A percentile compares a stretch with the other conserved stretches of the same genome.
phyloP scores from a whole-genome alignment of 1,140 invertebrate species.

The Sycobia sp. region DNA sequence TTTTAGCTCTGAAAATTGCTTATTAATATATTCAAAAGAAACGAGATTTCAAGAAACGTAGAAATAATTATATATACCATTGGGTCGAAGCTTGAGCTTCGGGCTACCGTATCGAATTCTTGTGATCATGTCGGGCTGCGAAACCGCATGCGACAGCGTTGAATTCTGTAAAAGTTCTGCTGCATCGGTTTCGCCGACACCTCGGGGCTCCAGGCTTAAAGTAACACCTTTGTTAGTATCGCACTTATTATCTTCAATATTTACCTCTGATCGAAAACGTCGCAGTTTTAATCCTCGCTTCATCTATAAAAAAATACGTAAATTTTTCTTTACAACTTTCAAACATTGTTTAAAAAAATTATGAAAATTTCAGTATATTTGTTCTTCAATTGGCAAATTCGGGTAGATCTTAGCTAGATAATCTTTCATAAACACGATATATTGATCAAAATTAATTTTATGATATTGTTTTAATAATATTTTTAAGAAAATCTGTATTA shows the following conservation, averaged over 20 bases:
- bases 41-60: neutral
- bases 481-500: too few relatives aligned
- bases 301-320: conserved; percentile 43
- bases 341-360: too few relatives aligned
- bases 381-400: too few relatives aligned
- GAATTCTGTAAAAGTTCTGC: conserved; percentile 55
- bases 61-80: conserved; percentile 37
- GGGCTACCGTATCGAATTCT: conserved; percentile 51
- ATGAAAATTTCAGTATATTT: too few relatives aligned
- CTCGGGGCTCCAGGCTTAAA: conserved; percentile 53
- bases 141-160: conserved; percentile 55
- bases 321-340: too few relatives aligned
- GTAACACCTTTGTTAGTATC: conserved; percentile 48
- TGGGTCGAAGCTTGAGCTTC: conserved; percentile 44
- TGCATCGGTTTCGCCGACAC: conserved; percentile 55
- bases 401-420: too few relatives aligned
- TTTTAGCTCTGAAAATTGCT: conserved; percentile 45
- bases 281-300: conserved; percentile 56
- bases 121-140: conserved; percentile 56
- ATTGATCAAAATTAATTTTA: too few relatives aligned
- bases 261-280: conserved; percentile 60
- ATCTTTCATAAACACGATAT: too few relatives aligned
- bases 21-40: neutral
- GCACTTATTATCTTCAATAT: conserved; percentile 52
- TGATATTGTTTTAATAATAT: too few relatives aligned